Evolutionary conservation across 2,797 vertebrate genomes (phyloP).

Genomic region (Sebastes iracundus): DNA sequence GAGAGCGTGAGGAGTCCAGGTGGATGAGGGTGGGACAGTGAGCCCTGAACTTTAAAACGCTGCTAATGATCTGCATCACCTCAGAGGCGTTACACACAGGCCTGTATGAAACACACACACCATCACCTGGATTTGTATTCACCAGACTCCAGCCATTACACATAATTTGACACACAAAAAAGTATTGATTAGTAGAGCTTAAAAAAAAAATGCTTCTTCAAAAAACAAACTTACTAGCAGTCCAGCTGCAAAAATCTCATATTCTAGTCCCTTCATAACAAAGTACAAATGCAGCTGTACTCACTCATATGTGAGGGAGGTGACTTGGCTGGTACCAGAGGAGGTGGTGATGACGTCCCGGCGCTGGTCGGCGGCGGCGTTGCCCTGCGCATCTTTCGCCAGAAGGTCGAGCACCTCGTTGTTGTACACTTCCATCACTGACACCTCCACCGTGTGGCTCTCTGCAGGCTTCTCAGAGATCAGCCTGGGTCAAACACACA

Average conservation of each 20-base stretch:
- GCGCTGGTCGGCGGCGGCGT: constrained; percentile 53
- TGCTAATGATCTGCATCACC: constrained; percentile 80
- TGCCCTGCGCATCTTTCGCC: constrained; percentile 78
- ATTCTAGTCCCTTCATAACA: too few relatives aligned
- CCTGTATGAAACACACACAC: constrained; percentile 21
- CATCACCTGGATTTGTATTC: not conserved
- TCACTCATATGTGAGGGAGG: constrained; percentile 80
- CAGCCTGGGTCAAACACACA: constrained; percentile 73
- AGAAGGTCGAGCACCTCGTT: constrained; percentile 90
- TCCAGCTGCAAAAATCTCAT: too few relatives aligned
- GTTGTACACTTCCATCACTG: constrained; percentile 89
- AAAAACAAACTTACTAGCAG: not conserved
- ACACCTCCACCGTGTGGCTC: constrained; percentile 83
- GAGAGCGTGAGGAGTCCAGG: constrained; percentile 87
- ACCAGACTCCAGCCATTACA: too few relatives aligned
- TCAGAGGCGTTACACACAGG: constrained; percentile 75
- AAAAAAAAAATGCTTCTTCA: not conserved
- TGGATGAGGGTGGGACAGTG: constrained; percentile 86
- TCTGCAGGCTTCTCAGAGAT: constrained; percentile 84
- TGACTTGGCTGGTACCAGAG: constrained; percentile 80
- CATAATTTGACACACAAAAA: not conserved
- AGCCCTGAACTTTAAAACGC: constrained; percentile 77
- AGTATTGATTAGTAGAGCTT: not conserved
- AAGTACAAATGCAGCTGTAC: constrained; percentile 45
- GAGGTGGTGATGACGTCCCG: constrained; percentile 82